Percentiles rank a stretch among this genome's conserved stretches.
These are phyloP conservation scores for Norana najaformis DNA, from an alignment of 2,888 invertebrate genomes.

Conservation along the genomic window DNA sequence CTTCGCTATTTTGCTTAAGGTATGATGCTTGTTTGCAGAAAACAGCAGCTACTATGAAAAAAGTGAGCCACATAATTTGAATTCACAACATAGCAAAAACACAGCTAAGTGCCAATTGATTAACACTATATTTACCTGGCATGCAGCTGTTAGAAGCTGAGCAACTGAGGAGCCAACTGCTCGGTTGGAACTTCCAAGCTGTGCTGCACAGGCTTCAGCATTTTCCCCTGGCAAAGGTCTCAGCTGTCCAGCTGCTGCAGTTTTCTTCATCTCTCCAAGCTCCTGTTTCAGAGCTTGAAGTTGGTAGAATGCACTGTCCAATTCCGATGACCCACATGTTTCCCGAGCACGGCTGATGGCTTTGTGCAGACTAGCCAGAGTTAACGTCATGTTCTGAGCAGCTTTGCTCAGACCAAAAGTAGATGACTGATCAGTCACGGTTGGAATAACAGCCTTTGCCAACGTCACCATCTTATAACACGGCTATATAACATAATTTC, in stretches of 20 bases:
- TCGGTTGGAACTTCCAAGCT: conserved; percentile 71
- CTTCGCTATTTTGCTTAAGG: too few species aligned
- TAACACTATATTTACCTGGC: conserved; percentile 66
- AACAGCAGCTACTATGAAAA: too few species aligned
- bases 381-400: conserved; percentile 69
- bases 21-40: too few species aligned
- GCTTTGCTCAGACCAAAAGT: conserved; percentile 75
- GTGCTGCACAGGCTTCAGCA: conserved; percentile 59
- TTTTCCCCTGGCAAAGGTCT: conserved; percentile 85
- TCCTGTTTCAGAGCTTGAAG: conserved; percentile 80
- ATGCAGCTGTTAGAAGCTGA: conserved; percentile 81
- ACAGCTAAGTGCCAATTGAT: too few species aligned
- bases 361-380: conserved; percentile 71
- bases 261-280: conserved; percentile 77
- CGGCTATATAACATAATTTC: conserved; percentile 49
- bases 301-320: conserved; percentile 80
- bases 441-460: conserved; percentile 80
- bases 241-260: conserved; percentile 74
- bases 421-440: conserved; percentile 77
- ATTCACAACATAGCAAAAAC: neutral
- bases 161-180: conserved; percentile 82
- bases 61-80: neutral
- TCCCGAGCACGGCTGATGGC: conserved; percentile 64
- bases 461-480: conserved; percentile 73
- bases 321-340: conserved; percentile 70